Evolutionary conservation across 2,113 vertebrate species (phyloP), one percentile per base, ranked within the genome.

Genomic region (Nymphicus hollandicus): DNA sequence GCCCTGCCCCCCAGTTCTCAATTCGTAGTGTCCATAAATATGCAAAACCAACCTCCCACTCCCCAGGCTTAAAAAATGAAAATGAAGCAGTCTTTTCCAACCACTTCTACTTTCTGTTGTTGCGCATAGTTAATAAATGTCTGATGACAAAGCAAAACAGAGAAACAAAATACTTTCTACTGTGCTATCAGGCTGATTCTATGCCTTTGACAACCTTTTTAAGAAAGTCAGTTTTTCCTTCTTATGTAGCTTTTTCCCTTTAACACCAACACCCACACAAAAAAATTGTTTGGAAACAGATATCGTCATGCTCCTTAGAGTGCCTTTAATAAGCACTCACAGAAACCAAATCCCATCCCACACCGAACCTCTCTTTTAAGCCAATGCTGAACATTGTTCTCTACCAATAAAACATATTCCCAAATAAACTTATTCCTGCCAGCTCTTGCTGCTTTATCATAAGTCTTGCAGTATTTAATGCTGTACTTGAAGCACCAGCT

Each of bases 401-500:
- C 29, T 65, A 91, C 83, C 84, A 95, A 46, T 69, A 96, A 91
- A 78, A 39, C 63, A 50, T 89, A 86, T 94, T 96, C 76, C 81
- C 85, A 93, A 89, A 83, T 77, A 92, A 91, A 91, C 49, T 46
- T 17, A 63, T 44, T 81, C 33, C 65, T 85, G 69, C 58, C 74
- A 89, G 85, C 76, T 93, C 66, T 77, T 78, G 25, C 70, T 85
- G 70, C 85, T 89, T 96, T 95, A 94, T 96, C 71, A 0, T 79
- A 72, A 69, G 87, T 91, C 66, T 76, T 80, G 58, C 84, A 80
- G 87, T 95, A 82, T 94, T 96, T 89, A 91, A 94, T 80, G 68
- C 81, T 83, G 63, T 92, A 86, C 74, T 96, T 94, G 81, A 97
- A 96, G 91, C 37, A 94, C 85, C 70, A 85, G 84, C 84, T 94